Evolutionary conservation across 37 sponge, comb jelly and placozoan genomes (phyloP).

Genomic region (Halisarca cf. caerulea): DNA sequence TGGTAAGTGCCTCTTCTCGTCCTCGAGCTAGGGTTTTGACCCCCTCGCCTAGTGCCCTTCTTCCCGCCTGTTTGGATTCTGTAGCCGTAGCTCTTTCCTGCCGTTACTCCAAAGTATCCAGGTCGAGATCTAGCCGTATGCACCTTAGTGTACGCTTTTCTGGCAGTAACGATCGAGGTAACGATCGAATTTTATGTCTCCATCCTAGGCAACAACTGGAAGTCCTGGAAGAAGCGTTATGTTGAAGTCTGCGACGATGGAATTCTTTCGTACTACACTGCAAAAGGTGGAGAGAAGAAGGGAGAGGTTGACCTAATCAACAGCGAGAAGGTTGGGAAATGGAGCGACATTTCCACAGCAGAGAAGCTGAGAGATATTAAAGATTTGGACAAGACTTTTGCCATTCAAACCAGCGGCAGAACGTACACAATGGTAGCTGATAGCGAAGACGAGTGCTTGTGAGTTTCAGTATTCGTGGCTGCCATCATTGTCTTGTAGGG

Average conservation of each 20-base stretch:
- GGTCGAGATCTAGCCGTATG: too few species aligned
- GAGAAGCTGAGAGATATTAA: background rate
- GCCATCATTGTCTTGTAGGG: too few species aligned
- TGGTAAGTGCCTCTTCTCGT: background rate
- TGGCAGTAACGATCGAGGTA: too few species aligned
- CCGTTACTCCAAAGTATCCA: too few species aligned
- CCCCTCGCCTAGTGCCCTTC: too few species aligned
- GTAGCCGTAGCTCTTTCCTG: too few species aligned
- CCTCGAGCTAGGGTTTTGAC: too few species aligned
- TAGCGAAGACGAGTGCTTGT: slow-evolving; percentile 25
- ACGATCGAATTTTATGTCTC: background rate
- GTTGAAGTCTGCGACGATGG: background rate
- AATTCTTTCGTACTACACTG: slow-evolving; percentile 3
- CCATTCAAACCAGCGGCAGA: background rate
- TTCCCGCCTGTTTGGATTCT: too few species aligned
- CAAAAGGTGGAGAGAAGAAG: slow-evolving; percentile 28
- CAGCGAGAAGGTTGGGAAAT: slow-evolving; percentile 3
- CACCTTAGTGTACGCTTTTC: too few species aligned
- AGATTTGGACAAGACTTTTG: slow-evolving; percentile 12
- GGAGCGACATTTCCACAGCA: slow-evolving; percentile 5
- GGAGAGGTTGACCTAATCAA: slow-evolving; percentile 29
- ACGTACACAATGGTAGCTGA: slow-evolving; percentile 28
- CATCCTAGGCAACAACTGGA: background rate
- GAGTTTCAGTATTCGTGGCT: too few species aligned
- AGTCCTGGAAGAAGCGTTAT: slow-evolving; percentile 38